Conservation (phyloP, 2,888 invertebrate species). For the Stictocephala bisonia region DNA sequence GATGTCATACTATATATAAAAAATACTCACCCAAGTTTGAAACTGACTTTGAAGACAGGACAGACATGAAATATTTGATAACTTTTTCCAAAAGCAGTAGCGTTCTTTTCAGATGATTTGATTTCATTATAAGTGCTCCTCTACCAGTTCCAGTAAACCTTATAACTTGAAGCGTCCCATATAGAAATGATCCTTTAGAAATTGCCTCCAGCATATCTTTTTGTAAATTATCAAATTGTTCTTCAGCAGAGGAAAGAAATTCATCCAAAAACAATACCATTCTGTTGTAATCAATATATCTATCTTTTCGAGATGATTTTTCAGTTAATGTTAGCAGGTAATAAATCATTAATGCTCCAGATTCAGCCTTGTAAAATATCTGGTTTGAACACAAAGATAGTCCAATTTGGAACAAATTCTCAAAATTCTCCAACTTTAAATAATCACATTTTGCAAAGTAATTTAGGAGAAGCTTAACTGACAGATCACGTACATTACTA, state of each 20-base stretch:
- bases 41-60: constrained; percentile 23
- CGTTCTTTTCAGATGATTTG: constrained; percentile 2
- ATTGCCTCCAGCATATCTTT: constrained; percentile 64
- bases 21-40: constrained; percentile 14
- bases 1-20: neutral
- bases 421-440: no score
- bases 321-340: constrained; percentile 5
- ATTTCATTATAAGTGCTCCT: no score
- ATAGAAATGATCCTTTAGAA: constrained; percentile 63
- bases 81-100: neutral
- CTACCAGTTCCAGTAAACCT: constrained; percentile 56
- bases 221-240: constrained; percentile 62
- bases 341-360: constrained; percentile 63
- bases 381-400: constrained; percentile 66
- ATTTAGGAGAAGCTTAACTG: constrained; percentile 67
- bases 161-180: constrained; percentile 64
- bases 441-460: no score
- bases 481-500: constrained; percentile 71
- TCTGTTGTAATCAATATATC: constrained; percentile 14
- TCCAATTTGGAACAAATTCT: constrained; percentile 60
- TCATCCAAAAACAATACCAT: neutral
- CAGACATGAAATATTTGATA: neutral
- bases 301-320: neutral
- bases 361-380: constrained; percentile 64
- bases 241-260: constrained; percentile 61